A percentile compares a stretch with the other conserved stretches of the same genome.
Evolutionary conservation across 2,888 invertebrate genomes (phyloP).

Genomic region (Thelaira solivaga): DNA sequence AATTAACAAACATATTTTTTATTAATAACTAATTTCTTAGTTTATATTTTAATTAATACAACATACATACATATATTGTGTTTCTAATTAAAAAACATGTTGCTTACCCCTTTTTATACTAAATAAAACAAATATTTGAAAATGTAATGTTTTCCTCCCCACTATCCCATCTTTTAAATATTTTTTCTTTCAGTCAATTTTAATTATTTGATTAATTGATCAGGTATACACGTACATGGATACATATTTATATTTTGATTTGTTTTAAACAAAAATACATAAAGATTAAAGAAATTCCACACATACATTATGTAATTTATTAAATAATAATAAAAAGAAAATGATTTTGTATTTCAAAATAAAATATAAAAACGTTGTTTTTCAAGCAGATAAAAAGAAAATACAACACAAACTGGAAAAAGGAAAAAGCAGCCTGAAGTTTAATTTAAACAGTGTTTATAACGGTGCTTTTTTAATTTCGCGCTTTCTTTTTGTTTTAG

Average conservation of each 20-base stretch:
- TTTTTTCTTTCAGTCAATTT: background rate
- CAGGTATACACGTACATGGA: too few species aligned
- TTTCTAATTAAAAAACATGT: constrained; percentile 27
- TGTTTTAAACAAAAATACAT: constrained; percentile 13
- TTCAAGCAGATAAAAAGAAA: constrained; percentile 23
- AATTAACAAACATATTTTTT: constrained; percentile 27
- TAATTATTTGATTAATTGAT: background rate
- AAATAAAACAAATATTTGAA: constrained; percentile 6
- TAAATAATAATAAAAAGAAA: constrained; percentile 43
- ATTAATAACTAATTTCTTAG: constrained; percentile 55
- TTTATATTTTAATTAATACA: constrained; percentile 36
- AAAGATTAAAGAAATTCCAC: constrained; percentile 15
- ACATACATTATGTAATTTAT: constrained; percentile 49
- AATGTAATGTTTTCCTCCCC: background rate
- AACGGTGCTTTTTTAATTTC: too few species aligned
- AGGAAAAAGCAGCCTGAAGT: too few species aligned
- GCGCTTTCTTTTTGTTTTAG: too few species aligned
- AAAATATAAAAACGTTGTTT: constrained; percentile 41
- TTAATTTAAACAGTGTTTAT: too few species aligned
- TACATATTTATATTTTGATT: constrained; percentile 4
- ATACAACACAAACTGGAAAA: too few species aligned
- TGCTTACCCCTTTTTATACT: constrained; percentile 52
- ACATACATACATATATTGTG: too few species aligned
- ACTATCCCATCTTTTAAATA: background rate
- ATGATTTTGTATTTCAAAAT: constrained; percentile 59